phyloP scores from a whole-genome alignment of 2,888 invertebrate genomes.

The Drosophila nr. medialis region DNA sequence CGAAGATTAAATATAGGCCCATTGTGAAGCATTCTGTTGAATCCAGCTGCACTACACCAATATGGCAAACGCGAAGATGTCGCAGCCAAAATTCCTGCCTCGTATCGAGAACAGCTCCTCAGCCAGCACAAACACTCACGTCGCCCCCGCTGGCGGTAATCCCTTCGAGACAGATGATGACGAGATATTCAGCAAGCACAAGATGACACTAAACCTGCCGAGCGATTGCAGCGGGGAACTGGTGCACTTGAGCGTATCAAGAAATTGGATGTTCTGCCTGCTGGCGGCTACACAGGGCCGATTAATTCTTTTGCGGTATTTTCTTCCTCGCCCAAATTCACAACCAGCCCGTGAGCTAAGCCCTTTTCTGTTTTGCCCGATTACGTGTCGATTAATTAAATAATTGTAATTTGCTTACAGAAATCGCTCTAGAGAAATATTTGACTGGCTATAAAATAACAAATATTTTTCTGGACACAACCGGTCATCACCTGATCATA shows the following conservation, averaged over 20 bases:
- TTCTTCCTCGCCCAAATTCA: constrained; percentile 91
- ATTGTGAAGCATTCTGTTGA: not conserved
- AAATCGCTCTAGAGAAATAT: constrained; percentile 83
- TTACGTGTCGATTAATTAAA: not conserved
- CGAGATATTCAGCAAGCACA: constrained; percentile 93
- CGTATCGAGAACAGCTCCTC: constrained; percentile 33
- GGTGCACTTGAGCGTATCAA: constrained; percentile 92
- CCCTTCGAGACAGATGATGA: constrained; percentile 86
- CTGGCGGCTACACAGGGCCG: constrained; percentile 91
- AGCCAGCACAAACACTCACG: constrained; percentile 24
- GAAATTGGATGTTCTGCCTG: constrained; percentile 92
- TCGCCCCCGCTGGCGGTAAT: constrained; percentile 48
- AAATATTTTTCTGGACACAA: constrained; percentile 89
- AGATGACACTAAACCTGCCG: constrained; percentile 92
- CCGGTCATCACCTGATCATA: constrained; percentile 93
- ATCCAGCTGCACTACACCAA: not conserved
- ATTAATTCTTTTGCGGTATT: constrained; percentile 90
- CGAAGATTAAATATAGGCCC: not conserved
- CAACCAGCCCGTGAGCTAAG: constrained; percentile 88
- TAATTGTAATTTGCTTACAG: constrained; percentile 48
- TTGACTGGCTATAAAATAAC: constrained; percentile 81
- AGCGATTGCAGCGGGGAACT: constrained; percentile 87
- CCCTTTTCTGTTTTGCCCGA: not conserved
- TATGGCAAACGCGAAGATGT: constrained; percentile 61
- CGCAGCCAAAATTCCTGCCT: constrained; percentile 76